Conservation (phyloP, 2,797 vertebrate genomes). For the Pangasius mekongensis region DNA sequence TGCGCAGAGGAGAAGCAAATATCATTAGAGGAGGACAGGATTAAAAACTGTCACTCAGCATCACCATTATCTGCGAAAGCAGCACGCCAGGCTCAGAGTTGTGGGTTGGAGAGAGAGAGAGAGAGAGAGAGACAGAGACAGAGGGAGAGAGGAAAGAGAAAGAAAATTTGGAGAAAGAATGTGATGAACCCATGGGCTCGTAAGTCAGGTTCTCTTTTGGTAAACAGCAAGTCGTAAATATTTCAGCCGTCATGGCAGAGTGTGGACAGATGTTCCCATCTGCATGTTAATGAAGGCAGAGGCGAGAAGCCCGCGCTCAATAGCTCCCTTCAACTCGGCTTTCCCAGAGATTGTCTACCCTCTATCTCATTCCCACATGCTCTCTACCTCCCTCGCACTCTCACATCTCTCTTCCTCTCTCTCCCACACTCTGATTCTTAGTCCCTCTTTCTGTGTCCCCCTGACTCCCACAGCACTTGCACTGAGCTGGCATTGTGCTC, state of each 20-base stretch:
- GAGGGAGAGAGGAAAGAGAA: conserved; percentile 5
- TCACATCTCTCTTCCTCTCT: conserved; percentile 45
- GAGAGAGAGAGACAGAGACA: conserved; percentile 18
- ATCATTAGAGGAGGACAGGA: conserved; percentile 69
- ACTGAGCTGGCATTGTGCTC: conserved; percentile 57
- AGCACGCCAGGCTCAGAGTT: conserved; percentile 44
- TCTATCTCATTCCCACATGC: conserved; percentile 28
- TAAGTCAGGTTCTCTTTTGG: conserved; percentile 68
- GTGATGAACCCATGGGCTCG: conserved; percentile 43
- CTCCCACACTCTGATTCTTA: conserved; percentile 46
- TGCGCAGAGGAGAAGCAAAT: conserved; percentile 67
- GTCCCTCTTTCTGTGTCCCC: conserved; percentile 43
- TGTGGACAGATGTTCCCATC: conserved; percentile 77
- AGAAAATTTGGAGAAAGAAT: conserved; percentile 33
- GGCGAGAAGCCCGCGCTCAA: conserved; percentile 69
- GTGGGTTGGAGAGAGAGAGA: conserved; percentile 32
- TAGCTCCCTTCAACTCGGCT: conserved; percentile 75
- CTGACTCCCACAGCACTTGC: conserved; percentile 43
- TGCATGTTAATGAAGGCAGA: conserved; percentile 79
- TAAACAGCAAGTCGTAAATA: conserved; percentile 79
- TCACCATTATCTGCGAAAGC: conserved; percentile 68
- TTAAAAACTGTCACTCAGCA: conserved; percentile 71
- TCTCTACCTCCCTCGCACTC: conserved; percentile 36
- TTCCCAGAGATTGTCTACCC: conserved; percentile 44
- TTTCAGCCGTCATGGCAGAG: conserved; percentile 80